These are phyloP conservation scores for Phyllostomus discolor DNA, from an alignment of 2,113 vertebrate species.

Conservation along the genomic window DNA sequence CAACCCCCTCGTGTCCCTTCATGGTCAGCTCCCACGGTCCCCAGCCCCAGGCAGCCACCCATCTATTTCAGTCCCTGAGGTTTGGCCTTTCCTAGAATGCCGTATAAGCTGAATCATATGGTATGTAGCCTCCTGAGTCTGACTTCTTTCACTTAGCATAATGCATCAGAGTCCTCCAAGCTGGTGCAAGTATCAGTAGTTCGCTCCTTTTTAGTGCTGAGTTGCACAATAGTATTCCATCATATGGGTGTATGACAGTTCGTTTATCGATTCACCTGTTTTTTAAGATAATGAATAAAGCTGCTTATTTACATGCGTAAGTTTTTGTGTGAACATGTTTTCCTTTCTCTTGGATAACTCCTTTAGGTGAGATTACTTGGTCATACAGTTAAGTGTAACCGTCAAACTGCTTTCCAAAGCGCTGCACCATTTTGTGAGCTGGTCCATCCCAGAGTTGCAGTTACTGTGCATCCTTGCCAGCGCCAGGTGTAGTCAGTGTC, in stretches of 20 bases:
- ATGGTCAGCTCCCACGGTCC: neutral
- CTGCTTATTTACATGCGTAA: neutral
- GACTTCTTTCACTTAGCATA: neutral
- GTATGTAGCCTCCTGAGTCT: neutral
- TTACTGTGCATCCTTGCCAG: neutral
- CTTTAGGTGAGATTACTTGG: neutral
- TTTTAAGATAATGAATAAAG: neutral
- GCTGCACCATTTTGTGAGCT: neutral
- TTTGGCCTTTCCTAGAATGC: neutral
- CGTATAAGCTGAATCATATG: neutral
- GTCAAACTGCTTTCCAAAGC: neutral
- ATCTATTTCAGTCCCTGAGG: neutral
- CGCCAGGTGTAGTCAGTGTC: neutral
- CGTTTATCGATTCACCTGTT: neutral
- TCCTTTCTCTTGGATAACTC: neutral
- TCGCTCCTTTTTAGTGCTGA: neutral
- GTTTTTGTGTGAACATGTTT: neutral
- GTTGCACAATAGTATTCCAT: neutral
- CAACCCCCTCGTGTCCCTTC: neutral
- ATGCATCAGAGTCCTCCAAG: too few species aligned
- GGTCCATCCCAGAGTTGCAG: neutral
- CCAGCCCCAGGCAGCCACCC: neutral
- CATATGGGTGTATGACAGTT: neutral
- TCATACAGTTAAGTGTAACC: neutral
- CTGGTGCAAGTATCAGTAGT: neutral